Evolutionary conservation across 2,797 vertebrate species (phyloP), one percentile per base, ranked within the genome.

Genomic region (Siniperca scherzeri): DNA sequence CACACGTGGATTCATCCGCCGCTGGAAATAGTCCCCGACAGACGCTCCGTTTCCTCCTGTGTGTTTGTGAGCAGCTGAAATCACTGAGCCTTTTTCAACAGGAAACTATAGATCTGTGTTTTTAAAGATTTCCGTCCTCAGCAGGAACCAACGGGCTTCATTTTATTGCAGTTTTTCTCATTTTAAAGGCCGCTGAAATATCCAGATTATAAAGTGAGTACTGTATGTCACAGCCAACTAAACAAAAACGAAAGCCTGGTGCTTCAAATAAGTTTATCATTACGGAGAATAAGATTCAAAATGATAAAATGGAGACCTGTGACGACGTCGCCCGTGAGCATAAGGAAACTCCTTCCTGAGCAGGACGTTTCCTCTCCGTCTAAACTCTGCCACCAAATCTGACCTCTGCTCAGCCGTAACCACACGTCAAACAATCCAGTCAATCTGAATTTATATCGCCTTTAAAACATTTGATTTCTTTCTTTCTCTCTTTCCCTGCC

Each of bases 401-500:
- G 66, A 86, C 80, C 67, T 70, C 59, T 2, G 55, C 27, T 65
- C 36, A 48, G 67, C 74, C 3, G 13, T 25, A 14, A 69, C 2
- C 33, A 48, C 36, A 46, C 59, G 30, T 60, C 53, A 62, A 46
- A 48, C 55, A 53, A 30, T 16, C 44, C 46, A 22, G 17, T 16
- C 27, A 8, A 74, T 77, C 74, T 69, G 57, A 74, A 86, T 78
- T 53, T 71, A 74, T 67, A 36, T 44, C 59, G 16, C 48, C 44
- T 68, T 69, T 40, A 22, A 61, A 46, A 14, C 19, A n/a, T 60
- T 36, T 50, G 40, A n/a, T 46, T 62, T 55, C 17, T 64, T 76
- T 60, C 19, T 55, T 55, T 22, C 22, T 22, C 22, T n/a, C n/a
- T 14, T 60, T 27, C 56, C 46, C 53, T 7, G n/a, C 7, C 17